Base-by-base conservation (phyloP, 2,888 invertebrate genomes). In the Drosophila antonietae region DNA sequence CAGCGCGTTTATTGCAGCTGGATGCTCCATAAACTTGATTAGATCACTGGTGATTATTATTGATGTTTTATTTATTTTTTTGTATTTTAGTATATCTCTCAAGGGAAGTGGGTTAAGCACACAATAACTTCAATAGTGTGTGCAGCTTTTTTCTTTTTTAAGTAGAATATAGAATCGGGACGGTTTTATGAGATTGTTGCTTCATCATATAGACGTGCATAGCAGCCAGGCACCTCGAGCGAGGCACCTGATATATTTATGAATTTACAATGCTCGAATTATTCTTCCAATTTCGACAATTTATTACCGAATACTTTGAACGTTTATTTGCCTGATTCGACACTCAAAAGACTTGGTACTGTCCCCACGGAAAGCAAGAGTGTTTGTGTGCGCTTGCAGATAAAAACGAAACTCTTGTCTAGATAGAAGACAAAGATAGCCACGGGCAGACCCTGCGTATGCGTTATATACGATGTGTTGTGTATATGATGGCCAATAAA, bases 271-370 rank as follows among this genome's bases (percentile, higher is more conserved):
- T 71, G 52, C 71, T 73, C 72, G 66, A 84, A 80, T 75, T 78
- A 71, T 80, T 88, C 83, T 85, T 80, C 80, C 80, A 90, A 86
- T 90, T 88, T 88, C 80, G 78, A 89, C 80, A 85, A 90, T 89
- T 89, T 89, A 89, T 90, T 75, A 73, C 69, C 83, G 59, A 80
- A 75, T 73, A 88, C 83, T 69, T 69, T 70, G 69, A 68, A 72
- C 71, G 66, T 85, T 89, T 89, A 85, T 83, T 71, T 79, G 74
- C 68, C 55, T 53, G 73, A 64, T 63, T 73, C 68, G 59, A 68
- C 65, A 60, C 78, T 72, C 78, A 35, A 62, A 59, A 68, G 70
- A 63, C 35, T 51, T 51, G 63, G 44, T 61, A 82, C 76, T 82
- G 88, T 82, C 88, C 81, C 44, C 44, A 55, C 31, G 52, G 63